phyloP scores from a whole-genome alignment of 2,888 invertebrate species.

The Iphiclides podalirius region DNA sequence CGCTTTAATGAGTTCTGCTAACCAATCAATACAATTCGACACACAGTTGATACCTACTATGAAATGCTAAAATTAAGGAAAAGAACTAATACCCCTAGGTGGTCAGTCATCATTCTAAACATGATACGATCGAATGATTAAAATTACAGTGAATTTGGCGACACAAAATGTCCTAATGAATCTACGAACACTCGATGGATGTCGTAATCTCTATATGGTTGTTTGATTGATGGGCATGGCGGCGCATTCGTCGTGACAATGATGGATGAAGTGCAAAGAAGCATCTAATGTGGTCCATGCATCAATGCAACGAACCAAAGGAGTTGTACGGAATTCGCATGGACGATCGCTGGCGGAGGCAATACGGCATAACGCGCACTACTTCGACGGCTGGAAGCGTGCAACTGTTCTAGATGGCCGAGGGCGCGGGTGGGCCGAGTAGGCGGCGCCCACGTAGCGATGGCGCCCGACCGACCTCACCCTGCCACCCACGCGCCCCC shows the following conservation, averaged over 20 bases:
- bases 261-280: slow-evolving; percentile 66
- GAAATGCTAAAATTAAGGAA: not conserved
- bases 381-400: slow-evolving; percentile 24
- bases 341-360: slow-evolving; percentile 63
- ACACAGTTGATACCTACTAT: not conserved
- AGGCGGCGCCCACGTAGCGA: slow-evolving; percentile 44
- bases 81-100: not conserved
- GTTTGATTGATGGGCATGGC: slow-evolving; percentile 36
- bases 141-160: slow-evolving; percentile 9
- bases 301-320: slow-evolving; percentile 76
- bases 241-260: slow-evolving; percentile 43
- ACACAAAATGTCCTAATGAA: slow-evolving; percentile 17
- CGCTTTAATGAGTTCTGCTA: slow-evolving; percentile 2
- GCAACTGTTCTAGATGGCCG: slow-evolving; percentile 39
- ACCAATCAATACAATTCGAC: not conserved
- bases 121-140: slow-evolving; percentile 9
- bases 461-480: slow-evolving; percentile 55
- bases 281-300: slow-evolving; percentile 77
- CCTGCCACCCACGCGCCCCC: slow-evolving; percentile 45
- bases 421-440: slow-evolving; percentile 45
- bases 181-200: slow-evolving; percentile 15
- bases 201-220: slow-evolving; percentile 26
- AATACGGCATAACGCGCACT: slow-evolving; percentile 69
- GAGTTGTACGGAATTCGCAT: slow-evolving; percentile 67
- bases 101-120: not conserved